Percentiles rank a stretch among this genome's conserved stretches.
phyloP scores from a whole-genome alignment of 2,113 vertebrate genomes.

The Chionodraco myersi region DNA sequence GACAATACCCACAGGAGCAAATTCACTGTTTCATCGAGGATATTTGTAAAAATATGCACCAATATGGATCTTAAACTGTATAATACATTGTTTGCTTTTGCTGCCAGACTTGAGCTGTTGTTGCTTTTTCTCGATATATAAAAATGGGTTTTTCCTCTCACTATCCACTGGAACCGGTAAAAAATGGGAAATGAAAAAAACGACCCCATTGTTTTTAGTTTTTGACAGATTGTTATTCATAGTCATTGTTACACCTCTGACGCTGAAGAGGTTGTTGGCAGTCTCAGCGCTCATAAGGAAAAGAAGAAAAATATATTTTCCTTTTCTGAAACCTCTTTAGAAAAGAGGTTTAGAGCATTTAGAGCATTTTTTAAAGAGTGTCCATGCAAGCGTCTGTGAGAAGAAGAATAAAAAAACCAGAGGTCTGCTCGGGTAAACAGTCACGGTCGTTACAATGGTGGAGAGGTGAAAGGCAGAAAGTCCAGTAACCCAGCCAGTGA shows the following conservation, averaged over 20 bases:
- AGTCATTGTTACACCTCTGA: constrained; percentile 43
- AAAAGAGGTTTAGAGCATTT: too few species aligned
- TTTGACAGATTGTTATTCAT: constrained; percentile 1
- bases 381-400: not conserved
- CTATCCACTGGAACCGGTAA: not conserved
- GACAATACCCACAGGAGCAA: too few species aligned
- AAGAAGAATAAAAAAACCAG: not conserved
- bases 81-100: not conserved
- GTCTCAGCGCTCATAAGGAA: constrained; percentile 19
- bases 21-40: constrained; percentile 10
- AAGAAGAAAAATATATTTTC: constrained; percentile 6
- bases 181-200: constrained; percentile 30
- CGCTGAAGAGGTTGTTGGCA: constrained; percentile 48
- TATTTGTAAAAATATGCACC: constrained; percentile 34
- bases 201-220: constrained; percentile 13
- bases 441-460: constrained; percentile 64
- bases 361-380: constrained; percentile 1
- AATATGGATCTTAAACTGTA: constrained; percentile 6
- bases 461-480: constrained; percentile 70
- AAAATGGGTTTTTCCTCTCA: constrained; percentile 1
- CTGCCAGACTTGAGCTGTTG: not conserved
- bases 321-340: constrained; percentile 19
- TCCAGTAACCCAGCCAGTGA: constrained; percentile 61
- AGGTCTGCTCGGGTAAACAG: constrained; percentile 61
- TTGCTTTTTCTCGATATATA: constrained; percentile 15